Percentiles rank a stretch among this genome's conserved stretches.
phyloP scores from a whole-genome alignment of 2,797 vertebrate genomes.

The Yasuhikotakia modesta region DNA sequence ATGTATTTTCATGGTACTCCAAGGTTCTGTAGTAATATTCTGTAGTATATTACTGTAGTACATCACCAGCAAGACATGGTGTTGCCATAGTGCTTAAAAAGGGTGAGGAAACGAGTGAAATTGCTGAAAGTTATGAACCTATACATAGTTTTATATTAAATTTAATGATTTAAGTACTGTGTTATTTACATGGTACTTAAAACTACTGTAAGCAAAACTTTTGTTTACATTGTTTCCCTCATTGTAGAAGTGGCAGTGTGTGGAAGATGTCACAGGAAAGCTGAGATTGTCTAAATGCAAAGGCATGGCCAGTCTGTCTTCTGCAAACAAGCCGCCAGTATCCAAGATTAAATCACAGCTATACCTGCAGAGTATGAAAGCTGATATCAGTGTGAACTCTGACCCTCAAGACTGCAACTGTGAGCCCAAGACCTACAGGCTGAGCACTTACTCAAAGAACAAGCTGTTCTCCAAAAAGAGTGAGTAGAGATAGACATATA shows the following conservation, averaged over 20 bases:
- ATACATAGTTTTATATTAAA: too few relatives aligned
- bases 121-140: too few relatives aligned
- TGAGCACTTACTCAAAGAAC: slow-evolving; percentile 77
- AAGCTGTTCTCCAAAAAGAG: slow-evolving; percentile 89
- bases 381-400: slow-evolving; percentile 21
- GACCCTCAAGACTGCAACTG: slow-evolving; percentile 78
- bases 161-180: too few relatives aligned
- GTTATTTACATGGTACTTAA: not conserved
- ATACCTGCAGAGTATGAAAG: slow-evolving; percentile 66
- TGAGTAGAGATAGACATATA: slow-evolving; percentile 68
- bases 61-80: too few relatives aligned
- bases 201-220: too few relatives aligned
- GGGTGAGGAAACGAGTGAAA: too few relatives aligned
- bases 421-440: slow-evolving; percentile 71
- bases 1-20: too few relatives aligned
- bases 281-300: slow-evolving; percentile 92
- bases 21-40: too few relatives aligned
- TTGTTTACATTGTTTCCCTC: slow-evolving; percentile 5
- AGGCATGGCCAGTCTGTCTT: slow-evolving; percentile 66
- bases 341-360: slow-evolving; percentile 83
- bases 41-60: too few relatives aligned
- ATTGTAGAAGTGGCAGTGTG: slow-evolving; percentile 92
- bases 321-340: slow-evolving; percentile 52
- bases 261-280: slow-evolving; percentile 88
- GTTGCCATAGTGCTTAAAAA: too few relatives aligned